These are phyloP conservation scores for Leptopilina myrica DNA, from an alignment of 2,888 invertebrate species.

Conservation along the genomic window DNA sequence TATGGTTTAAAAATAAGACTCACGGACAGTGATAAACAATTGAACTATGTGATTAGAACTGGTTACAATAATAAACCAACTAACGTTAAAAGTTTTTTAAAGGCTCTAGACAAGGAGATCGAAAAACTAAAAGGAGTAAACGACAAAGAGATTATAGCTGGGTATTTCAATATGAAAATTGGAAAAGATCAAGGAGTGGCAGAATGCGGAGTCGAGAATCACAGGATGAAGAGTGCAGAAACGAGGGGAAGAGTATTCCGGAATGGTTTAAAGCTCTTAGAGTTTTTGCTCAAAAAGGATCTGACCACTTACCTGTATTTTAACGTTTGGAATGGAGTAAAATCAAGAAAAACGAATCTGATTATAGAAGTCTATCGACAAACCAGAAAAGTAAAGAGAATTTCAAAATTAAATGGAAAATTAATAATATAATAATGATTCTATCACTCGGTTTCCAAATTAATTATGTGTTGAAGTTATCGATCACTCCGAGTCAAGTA, in stretches of 20 bases:
- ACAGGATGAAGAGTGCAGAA: background rate
- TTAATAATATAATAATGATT: no score
- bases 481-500: no score
- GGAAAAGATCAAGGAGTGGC: background rate
- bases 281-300: background rate
- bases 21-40: no score
- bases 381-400: background rate
- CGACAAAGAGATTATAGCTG: background rate
- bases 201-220: background rate
- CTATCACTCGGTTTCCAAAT: no score
- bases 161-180: constrained; percentile 6
- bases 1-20: no score
- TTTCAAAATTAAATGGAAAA: no score
- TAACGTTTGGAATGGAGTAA: background rate
- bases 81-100: no score
- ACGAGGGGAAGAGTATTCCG: background rate
- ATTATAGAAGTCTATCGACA: no score
- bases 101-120: background rate
- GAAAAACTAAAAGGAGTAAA: background rate
- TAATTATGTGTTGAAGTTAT: no score
- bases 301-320: background rate
- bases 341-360: background rate
- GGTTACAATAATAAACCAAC: no score
- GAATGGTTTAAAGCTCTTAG: background rate
- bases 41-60: no score